Evolutionary conservation across 92 coral and sea anemone genomes (phyloP).

Genomic region (Isaurus tuberculatus): DNA sequence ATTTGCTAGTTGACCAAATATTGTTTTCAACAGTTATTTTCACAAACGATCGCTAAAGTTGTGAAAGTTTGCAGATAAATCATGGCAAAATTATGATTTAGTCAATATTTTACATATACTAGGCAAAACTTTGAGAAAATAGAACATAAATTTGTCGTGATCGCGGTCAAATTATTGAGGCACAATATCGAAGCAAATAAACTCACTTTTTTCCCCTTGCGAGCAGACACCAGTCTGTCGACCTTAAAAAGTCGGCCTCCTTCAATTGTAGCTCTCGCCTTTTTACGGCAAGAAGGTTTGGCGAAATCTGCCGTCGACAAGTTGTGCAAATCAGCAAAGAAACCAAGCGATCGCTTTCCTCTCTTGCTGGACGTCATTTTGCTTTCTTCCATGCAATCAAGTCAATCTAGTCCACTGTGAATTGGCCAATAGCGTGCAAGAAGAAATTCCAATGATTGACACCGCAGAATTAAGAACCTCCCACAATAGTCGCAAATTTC

Average conservation of each 20-base stretch:
- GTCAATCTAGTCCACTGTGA: not conserved
- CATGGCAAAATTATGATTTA: too few species aligned
- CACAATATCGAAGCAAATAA: not conserved
- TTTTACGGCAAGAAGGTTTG: slow-evolving; percentile 2
- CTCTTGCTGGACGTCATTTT: not conserved
- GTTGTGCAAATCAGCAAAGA: slow-evolving; percentile 11
- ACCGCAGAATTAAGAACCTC: slow-evolving; percentile 15
- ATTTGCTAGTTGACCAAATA: too few species aligned
- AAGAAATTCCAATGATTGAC: slow-evolving; percentile 15
- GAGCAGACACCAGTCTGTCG: not conserved
- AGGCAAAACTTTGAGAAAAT: not conserved
- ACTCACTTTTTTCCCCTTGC: slow-evolving; percentile 15
- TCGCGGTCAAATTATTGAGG: not conserved
- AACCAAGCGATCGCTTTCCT: not conserved
- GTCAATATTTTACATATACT: not conserved
- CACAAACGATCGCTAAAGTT: too few species aligned
- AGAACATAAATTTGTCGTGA: not conserved
- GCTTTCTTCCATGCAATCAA: not conserved
- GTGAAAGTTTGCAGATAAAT: too few species aligned
- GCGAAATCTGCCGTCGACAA: slow-evolving; percentile 26
- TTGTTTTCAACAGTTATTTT: too few species aligned
- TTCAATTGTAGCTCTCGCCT: not conserved
- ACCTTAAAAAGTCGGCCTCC: not conserved
- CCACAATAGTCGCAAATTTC: slow-evolving; percentile 12
- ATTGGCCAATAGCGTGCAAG: slow-evolving; percentile 17